Base-by-base conservation (phyloP, 2,888 invertebrate species). In the Zele albiditarsus region DNA sequence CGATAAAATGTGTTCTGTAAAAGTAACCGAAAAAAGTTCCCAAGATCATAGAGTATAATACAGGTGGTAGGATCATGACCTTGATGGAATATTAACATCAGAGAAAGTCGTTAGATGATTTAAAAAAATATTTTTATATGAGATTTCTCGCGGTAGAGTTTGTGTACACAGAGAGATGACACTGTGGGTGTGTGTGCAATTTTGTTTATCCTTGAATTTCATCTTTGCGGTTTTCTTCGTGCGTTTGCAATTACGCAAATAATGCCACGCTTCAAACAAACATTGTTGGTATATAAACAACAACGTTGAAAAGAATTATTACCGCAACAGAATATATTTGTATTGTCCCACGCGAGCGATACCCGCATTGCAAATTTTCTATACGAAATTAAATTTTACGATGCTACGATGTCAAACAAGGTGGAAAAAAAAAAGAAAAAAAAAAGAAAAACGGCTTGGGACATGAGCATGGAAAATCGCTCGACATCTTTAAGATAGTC, bases 181-280 rank as follows among this genome's bases (percentile, higher is more conserved):
- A 60, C 60, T 60, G 4, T 28, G 60, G 53, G 53, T 20, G 53
- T 53, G 53, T n/a, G 57, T 60, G 69, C 71, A 71, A 75, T 71
- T 74, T 62, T 65, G 49, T 71, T 73, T 73, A 73, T 72, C 72
- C 65, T 53, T 68, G 71, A 58, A 69, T 78, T 75, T 73, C 73
- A 78, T 78, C 76, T 76, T 68, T 65, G 69, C 6, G 57, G 66
- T 67, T 73, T 70, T 63, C 65, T 66, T 38, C 38, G 57, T 57
- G 20, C 53, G n/a, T 20, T 65, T 27, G 57, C 42, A 70, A 70
- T 68, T 57, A 68, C 42, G 27, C 25, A 58, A 49, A 67, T 49
- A 53, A 53, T 53, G 0, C 12, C n/a, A 53, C 20, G 20, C 53
- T 20, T 20, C 10, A 53, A 20, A 20, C 53, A 53, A 53, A 53